Conservation (phyloP, 2,113 vertebrate species). For the Cacatua alba region DNA sequence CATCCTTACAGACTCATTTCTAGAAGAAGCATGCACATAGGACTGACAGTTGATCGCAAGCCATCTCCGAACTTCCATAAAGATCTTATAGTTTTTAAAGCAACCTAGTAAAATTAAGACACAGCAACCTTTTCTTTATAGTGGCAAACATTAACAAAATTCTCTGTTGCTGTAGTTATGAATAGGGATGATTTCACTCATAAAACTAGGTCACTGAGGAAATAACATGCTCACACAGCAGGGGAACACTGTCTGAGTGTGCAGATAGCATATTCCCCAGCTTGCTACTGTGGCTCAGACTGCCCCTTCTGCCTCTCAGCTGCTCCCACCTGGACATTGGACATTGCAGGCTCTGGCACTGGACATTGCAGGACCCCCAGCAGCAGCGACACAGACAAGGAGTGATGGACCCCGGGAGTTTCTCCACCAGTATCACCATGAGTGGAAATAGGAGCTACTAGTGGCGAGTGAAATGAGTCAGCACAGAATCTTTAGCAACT, state of each 20-base stretch:
- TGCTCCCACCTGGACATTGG: not conserved
- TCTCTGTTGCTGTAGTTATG: not conserved
- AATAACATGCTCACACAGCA: not conserved
- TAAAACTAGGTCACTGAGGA: constrained; percentile 26
- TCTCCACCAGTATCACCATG: not conserved
- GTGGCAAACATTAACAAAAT: constrained; percentile 23
- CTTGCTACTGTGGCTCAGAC: not conserved
- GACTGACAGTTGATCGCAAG: constrained; percentile 55
- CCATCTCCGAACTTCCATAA: not conserved
- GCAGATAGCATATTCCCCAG: not conserved
- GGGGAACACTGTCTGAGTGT: not conserved
- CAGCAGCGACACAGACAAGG: rapidly evolving
- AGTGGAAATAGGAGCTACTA: not conserved
- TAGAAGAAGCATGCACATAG: not conserved
- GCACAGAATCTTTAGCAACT: not conserved
- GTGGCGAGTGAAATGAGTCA: not conserved
- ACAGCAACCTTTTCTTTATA: constrained; percentile 34
- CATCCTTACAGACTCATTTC: constrained; percentile 56
- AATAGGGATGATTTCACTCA: constrained; percentile 7
- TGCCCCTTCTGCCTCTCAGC: not conserved
- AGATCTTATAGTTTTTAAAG: constrained; percentile 33
- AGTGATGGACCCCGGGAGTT: rapidly evolving
- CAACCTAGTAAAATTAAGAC: constrained; percentile 50
- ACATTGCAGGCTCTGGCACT: not conserved
- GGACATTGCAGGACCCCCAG: not conserved